Evolutionary conservation across 2,888 invertebrate genomes (phyloP).

Genomic region (Trisateles emortualis): DNA sequence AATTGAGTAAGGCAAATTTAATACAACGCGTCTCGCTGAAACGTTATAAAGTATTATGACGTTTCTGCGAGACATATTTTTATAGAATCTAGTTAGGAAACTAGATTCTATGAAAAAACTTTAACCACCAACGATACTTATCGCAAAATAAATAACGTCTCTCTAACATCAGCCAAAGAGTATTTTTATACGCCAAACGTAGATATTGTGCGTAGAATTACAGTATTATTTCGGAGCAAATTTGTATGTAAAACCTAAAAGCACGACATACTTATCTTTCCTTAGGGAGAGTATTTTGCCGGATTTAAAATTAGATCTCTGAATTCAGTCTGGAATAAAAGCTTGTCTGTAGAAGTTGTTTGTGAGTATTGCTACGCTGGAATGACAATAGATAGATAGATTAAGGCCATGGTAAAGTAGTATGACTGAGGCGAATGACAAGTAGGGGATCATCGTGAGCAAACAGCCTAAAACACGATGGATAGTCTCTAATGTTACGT

Average conservation of each 20-base stretch:
- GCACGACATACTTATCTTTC: slow-evolving; percentile 28
- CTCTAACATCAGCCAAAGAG: slow-evolving; percentile 6
- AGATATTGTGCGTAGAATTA: slow-evolving; percentile 19
- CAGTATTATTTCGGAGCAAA: slow-evolving; percentile 24
- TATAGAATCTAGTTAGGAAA: no score
- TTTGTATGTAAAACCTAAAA: slow-evolving; percentile 18
- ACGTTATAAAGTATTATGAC: not conserved
- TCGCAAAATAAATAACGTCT: slow-evolving; percentile 13
- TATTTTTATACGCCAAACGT: slow-evolving; percentile 25
- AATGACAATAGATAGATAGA: slow-evolving; percentile 40
- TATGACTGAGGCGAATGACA: slow-evolving; percentile 39
- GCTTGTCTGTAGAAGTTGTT: slow-evolving; percentile 21
- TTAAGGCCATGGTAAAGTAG: slow-evolving; percentile 43
- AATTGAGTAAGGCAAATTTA: not conserved
- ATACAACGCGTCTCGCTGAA: no score
- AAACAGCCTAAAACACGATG: slow-evolving; percentile 24
- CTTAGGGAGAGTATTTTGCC: slow-evolving; percentile 24
- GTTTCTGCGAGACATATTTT: no score
- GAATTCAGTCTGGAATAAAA: slow-evolving; percentile 23
- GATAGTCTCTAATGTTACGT: slow-evolving; percentile 17
- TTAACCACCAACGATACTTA: no score
- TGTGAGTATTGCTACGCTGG: slow-evolving; percentile 24
- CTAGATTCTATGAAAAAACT: no score
- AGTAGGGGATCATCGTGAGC: slow-evolving; percentile 43
- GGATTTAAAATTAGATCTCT: slow-evolving; percentile 14